phyloP scores from a whole-genome alignment of 2,113 vertebrate genomes.

The Strix uralensis region DNA sequence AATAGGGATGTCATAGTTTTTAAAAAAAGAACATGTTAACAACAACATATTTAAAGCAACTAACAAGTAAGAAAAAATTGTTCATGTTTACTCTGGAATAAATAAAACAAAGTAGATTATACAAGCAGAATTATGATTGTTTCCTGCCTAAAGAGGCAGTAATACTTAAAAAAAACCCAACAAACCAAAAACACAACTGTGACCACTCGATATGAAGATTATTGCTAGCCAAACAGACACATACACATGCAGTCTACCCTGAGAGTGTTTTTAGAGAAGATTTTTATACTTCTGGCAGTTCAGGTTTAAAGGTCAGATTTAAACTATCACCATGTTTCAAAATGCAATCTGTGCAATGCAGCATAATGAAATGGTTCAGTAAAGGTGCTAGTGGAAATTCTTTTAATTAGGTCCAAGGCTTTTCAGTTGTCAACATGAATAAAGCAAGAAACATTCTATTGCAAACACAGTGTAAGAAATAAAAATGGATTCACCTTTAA shows the following conservation, averaged over 20 bases:
- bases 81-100: not conserved
- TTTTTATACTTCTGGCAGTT: slow-evolving; percentile 81
- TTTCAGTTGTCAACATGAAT: slow-evolving; percentile 88
- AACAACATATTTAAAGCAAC: not conserved
- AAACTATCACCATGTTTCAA: slow-evolving; percentile 83
- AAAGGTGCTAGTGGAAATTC: slow-evolving; percentile 84
- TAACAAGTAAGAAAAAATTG: not conserved
- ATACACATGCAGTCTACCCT: slow-evolving; percentile 44
- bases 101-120: not conserved
- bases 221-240: slow-evolving; percentile 71
- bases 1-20: not conserved
- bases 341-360: slow-evolving; percentile 84
- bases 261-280: slow-evolving; percentile 71
- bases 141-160: not conserved
- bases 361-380: slow-evolving; percentile 87
- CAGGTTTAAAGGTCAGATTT: slow-evolving; percentile 83
- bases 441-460: slow-evolving; percentile 76
- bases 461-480: slow-evolving; percentile 70
- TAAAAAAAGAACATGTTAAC: not conserved
- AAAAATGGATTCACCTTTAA: slow-evolving; percentile 72
- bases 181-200: not conserved
- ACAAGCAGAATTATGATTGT: not conserved
- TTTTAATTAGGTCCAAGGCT: slow-evolving; percentile 87
- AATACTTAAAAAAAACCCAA: not conserved
- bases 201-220: slow-evolving; percentile 59